phyloP scores from a whole-genome alignment of 2,888 invertebrate species.

The Acronicta leporina region DNA sequence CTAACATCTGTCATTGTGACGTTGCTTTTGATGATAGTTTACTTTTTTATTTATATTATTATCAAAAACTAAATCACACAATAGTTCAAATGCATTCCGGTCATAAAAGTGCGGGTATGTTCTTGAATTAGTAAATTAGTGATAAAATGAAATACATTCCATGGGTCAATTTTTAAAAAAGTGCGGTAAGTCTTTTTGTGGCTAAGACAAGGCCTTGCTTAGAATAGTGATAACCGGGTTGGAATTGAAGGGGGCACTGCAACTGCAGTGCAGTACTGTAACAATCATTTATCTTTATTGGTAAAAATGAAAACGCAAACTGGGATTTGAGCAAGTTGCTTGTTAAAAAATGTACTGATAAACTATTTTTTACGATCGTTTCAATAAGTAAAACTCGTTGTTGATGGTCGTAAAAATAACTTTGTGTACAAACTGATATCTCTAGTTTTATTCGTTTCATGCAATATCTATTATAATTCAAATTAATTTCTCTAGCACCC shows the following conservation, averaged over 20 bases:
- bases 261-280: not conserved
- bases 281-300: no score
- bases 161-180: conserved; percentile 25
- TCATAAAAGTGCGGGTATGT: conserved; percentile 42
- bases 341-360: not conserved
- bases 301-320: not conserved
- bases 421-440: conserved; percentile 19
- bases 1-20: conserved; percentile 27
- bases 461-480: conserved; percentile 4
- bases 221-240: not conserved
- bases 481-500: conserved; percentile 3
- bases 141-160: conserved; percentile 6
- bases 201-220: not conserved
- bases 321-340: not conserved
- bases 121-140: conserved; percentile 25
- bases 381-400: conserved; percentile 18
- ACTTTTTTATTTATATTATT: conserved; percentile 24
- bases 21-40: conserved; percentile 39
- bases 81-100: conserved; percentile 32
- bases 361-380: conserved; percentile 30
- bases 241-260: not conserved
- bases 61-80: conserved; percentile 8
- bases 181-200: conserved; percentile 28
- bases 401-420: conserved; percentile 44
- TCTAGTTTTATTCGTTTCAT: conserved; percentile 11